These are phyloP conservation scores for Bombus balteatus DNA, from an alignment of 1,140 invertebrate species.

Conservation along the genomic window DNA sequence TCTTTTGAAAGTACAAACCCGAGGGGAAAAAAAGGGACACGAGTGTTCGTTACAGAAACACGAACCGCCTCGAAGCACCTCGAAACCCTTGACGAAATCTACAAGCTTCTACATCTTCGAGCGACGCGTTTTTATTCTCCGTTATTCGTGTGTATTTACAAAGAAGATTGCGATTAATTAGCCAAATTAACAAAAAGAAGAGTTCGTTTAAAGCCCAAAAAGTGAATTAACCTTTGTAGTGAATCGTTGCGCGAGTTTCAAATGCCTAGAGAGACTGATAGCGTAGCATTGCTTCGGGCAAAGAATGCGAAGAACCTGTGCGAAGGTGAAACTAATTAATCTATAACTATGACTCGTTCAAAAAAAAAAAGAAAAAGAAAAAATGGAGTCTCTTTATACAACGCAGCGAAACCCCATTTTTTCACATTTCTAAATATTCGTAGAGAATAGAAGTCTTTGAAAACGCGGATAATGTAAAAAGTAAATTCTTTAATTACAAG, in stretches of 20 bases:
- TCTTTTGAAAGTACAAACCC: conserved; percentile 1
- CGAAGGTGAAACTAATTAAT: conserved; percentile 46
- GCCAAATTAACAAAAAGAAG: background rate
- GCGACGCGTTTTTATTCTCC: no score
- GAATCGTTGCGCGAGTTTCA: conserved; percentile 19
- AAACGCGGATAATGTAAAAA: background rate
- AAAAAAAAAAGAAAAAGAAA: background rate
- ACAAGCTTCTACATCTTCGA: no score
- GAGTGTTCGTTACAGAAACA: background rate
- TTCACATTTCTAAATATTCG: background rate
- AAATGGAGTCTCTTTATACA: background rate
- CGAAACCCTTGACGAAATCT: no score
- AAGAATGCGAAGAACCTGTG: conserved; percentile 38
- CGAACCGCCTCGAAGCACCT: background rate
- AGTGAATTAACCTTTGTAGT: background rate
- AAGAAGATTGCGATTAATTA: background rate
- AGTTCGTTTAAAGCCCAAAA: background rate
- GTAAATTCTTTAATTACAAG: background rate
- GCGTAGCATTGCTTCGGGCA: background rate
- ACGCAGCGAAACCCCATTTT: conserved; percentile 13
- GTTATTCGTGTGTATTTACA: no score
- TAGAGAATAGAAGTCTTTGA: background rate
- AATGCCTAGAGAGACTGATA: conserved; percentile 25
- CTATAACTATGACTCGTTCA: background rate
- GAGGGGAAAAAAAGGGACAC: background rate